Evolutionary conservation across 2,113 vertebrate species (phyloP).

Genomic region (Rhea americana): DNA sequence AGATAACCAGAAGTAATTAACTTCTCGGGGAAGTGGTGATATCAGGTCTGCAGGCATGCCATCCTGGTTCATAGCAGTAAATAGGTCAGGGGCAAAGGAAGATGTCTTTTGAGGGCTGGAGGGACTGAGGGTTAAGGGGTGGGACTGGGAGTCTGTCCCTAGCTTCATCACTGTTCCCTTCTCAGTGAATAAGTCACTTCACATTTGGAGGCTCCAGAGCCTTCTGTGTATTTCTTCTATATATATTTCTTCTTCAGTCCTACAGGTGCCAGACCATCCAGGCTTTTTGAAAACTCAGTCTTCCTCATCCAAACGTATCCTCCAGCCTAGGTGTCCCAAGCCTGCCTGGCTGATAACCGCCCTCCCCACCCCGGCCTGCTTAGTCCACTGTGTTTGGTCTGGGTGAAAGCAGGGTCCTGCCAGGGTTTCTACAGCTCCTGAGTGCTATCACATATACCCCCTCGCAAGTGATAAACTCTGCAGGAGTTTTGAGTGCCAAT

Average conservation of each 20-base stretch:
- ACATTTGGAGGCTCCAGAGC: background rate
- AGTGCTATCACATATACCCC: background rate
- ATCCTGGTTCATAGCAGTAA: background rate
- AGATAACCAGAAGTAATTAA: background rate
- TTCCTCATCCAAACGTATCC: background rate
- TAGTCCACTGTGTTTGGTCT: background rate
- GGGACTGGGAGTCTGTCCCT: background rate
- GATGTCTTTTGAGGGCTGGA: background rate
- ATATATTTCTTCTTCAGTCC: background rate
- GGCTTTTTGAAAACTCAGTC: background rate
- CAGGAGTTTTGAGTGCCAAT: background rate
- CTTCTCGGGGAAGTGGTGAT: background rate
- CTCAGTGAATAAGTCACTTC: background rate
- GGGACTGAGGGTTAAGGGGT: background rate
- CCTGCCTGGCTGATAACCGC: no score
- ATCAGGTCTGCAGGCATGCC: background rate
- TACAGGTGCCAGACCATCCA: background rate
- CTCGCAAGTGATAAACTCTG: background rate
- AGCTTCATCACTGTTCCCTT: background rate
- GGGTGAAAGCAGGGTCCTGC: background rate
- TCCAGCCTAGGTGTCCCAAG: no score
- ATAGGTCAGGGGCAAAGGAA: background rate
- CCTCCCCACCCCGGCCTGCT: background rate
- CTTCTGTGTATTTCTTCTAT: no score
- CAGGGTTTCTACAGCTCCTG: background rate